These are phyloP conservation scores for Drosophila lini DNA, from an alignment of 1,140 invertebrate genomes.

Conservation along the genomic window DNA sequence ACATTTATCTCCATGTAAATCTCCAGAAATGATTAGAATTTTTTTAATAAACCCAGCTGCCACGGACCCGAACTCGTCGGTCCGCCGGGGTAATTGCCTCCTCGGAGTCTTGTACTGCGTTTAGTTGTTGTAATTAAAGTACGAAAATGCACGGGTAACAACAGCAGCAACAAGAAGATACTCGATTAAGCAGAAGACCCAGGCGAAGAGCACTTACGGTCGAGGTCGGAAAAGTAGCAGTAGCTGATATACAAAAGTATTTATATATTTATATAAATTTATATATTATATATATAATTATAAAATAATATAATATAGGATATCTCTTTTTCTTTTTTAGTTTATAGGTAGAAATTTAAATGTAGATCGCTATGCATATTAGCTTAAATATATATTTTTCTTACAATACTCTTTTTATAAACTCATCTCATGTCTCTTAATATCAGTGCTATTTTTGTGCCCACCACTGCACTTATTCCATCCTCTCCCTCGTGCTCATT, in stretches of 20 bases:
- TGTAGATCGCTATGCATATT: neutral
- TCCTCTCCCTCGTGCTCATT: neutral
- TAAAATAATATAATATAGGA: too few species aligned
- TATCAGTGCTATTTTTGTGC: neutral
- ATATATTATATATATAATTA: too few species aligned
- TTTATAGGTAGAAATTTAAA: neutral
- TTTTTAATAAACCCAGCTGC: constrained; percentile 71
- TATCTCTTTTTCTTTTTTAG: too few species aligned
- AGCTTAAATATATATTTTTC: neutral
- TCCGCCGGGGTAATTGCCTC: constrained; percentile 61
- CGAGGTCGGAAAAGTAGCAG: neutral
- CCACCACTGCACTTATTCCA: neutral
- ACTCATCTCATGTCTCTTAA: too few species aligned
- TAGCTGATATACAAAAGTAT: neutral
- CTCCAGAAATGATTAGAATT: constrained; percentile 67
- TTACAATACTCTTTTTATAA: neutral
- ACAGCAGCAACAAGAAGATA: constrained; percentile 37
- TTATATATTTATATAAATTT: too few species aligned
- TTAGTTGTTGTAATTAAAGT: constrained; percentile 80
- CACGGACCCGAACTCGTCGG: constrained; percentile 51
- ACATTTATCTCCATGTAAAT: constrained; percentile 63
- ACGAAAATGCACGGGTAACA: constrained; percentile 68
- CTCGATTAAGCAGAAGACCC: constrained; percentile 19
- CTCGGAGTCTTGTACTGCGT: constrained; percentile 47
- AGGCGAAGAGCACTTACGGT: constrained; percentile 4